A percentile compares a stretch with the other conserved stretches of the same genome.
These are phyloP conservation scores for Thumatha senex DNA, from an alignment of 2,888 invertebrate species.

Conservation along the genomic window DNA sequence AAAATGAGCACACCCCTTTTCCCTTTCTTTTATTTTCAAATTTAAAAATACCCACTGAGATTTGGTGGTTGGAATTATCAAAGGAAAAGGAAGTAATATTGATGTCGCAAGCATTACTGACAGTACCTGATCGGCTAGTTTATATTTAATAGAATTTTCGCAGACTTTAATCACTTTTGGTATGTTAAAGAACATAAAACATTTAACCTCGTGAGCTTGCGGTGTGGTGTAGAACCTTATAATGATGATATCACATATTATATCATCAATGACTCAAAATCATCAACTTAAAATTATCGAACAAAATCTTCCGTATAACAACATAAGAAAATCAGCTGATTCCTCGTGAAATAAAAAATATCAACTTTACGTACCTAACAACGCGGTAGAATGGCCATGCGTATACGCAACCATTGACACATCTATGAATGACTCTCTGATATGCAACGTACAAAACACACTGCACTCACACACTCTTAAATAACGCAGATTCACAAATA, in stretches of 20 bases:
- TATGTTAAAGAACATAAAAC: neutral
- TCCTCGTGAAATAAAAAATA: constrained; percentile 38
- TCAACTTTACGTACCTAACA: constrained; percentile 60
- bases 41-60: too few relatives aligned
- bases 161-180: neutral
- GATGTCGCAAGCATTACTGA: too few relatives aligned
- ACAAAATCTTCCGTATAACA: constrained; percentile 25
- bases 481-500: constrained; percentile 1
- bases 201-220: neutral
- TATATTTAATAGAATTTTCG: too few relatives aligned
- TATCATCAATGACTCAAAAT: constrained; percentile 26
- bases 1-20: too few relatives aligned
- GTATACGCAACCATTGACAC: constrained; percentile 75
- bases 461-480: constrained; percentile 23
- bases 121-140: too few relatives aligned
- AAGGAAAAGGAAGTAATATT: too few relatives aligned
- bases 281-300: constrained; percentile 7
- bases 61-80: too few relatives aligned
- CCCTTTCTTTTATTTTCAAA: too few relatives aligned
- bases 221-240: neutral
- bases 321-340: constrained; percentile 46
- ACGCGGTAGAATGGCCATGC: constrained; percentile 63
- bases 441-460: constrained; percentile 37
- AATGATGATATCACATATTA: constrained; percentile 12
- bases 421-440: constrained; percentile 61